A percentile compares a stretch with the other conserved stretches of the same genome.
Conservation (phyloP, 2,797 vertebrate genomes). For the Eremophila alpestris region DNA sequence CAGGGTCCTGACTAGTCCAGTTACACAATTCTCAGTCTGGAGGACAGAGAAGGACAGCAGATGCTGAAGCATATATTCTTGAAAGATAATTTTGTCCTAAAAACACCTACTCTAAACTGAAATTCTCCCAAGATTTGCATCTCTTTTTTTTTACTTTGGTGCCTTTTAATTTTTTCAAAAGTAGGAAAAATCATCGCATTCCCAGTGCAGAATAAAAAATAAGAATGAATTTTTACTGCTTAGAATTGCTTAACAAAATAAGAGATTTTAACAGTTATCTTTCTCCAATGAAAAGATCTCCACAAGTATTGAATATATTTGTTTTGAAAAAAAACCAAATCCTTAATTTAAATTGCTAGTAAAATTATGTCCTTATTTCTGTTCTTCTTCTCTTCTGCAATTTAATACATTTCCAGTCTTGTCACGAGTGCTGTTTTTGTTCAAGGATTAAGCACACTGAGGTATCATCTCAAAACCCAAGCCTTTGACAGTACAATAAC, state of each 20-base stretch:
- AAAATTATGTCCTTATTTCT: neutral
- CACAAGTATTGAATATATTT: neutral
- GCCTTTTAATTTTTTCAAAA: neutral
- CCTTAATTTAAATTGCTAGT: neutral
- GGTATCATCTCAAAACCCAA: neutral
- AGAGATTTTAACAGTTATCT: neutral
- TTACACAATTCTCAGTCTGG: neutral
- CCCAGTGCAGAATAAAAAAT: neutral
- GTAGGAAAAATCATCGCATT: neutral
- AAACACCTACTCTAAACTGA: neutral
- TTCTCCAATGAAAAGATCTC: neutral
- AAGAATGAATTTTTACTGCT: neutral
- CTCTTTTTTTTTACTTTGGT: neutral
- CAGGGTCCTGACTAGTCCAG: neutral
- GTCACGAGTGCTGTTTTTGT: neutral
- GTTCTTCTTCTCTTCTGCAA: neutral
- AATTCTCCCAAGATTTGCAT: neutral
- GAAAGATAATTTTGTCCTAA: neutral
- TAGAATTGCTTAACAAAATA: neutral
- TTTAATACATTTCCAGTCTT: neutral
- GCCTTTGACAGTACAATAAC: neutral
- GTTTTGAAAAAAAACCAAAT: neutral
- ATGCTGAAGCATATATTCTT: neutral
- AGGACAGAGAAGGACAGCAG: neutral
- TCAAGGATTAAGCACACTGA: neutral